Base-by-base conservation (phyloP, 1,140 invertebrate species). In the Macrostomum lignano region DNA sequence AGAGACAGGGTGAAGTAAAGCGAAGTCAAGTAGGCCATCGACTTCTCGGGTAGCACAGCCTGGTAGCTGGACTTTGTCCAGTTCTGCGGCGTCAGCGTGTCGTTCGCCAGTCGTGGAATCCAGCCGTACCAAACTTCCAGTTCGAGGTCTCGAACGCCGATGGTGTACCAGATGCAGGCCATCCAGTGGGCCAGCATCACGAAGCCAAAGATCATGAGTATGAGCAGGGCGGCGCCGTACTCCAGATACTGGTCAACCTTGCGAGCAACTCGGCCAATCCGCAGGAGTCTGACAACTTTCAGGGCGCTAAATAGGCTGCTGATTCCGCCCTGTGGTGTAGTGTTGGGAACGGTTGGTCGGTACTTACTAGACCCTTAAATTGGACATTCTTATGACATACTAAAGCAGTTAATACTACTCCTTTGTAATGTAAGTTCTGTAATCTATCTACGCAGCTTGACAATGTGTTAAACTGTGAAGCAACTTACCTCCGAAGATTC, bases 1-100 rank as follows among this genome's bases (percentile, higher is more conserved):
- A 88, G 96, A 37, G 86, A 93, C 77, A 96, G 86, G 24, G 88
- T 96, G 64, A 93, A 98, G 61, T 96, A 94, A 31, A 96, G 68
- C 22, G 88, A 78, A 23, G 81, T 93, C 42, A 91, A 74, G 63
- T 93, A 96, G 9, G 51, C 43, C 41, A 55, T 49, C 2, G 45
- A 46, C 31, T 46, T 53, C 14, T 41, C 41, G 1, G 61, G 60
- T 2, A 28, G 26, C 15, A 15, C 19, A 9, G 15, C 26, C 19
- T 3, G 26, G 5, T 15, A 15, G 19, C 19, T 28, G 15, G n/a
- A n/a, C n/a, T 2, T 55, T 57, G 1, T 47, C 40, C 4, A 58
- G 35, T 26, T 47, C 42, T 19, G 45, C n/a, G n/a, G n/a, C n/a
- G n/a, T n/a, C 29, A 79, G 74, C 3, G 79, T 88, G 7, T 82